Base-by-base conservation (phyloP, 2,888 invertebrate genomes). In the Gonocerus acuteangulatus region DNA sequence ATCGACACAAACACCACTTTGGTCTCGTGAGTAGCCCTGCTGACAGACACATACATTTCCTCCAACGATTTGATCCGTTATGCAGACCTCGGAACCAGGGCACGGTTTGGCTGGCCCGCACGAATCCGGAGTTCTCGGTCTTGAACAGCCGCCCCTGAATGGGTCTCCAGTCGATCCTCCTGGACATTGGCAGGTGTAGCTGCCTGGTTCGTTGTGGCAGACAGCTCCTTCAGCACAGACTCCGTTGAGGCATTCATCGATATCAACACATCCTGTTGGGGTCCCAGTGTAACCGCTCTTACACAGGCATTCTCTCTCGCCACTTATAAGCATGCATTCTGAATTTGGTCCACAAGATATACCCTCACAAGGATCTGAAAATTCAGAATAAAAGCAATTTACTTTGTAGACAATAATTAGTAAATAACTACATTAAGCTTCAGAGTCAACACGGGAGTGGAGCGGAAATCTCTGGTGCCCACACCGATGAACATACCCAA, bases 31-130 rank as follows among this genome's bases (percentile, higher is more conserved):
- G 72, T 88, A 93, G 32, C 93, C 93, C 75, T 89, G 85, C 42
- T 87, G 85, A 71, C 94, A 94, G 68, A 93, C 87, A 72, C 94
- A 94, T 18, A 93, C 92, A 72, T 86, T 87, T 72, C 83, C 84
- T 42, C 85, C 85, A 4, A 80, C 77, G 66, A 79, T 81, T 56
- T 86, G 83, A 68, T 90, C 88, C 67, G 81, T 78, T 54, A 93
- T 84, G 72, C 94, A 94, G 72, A 89, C 87, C 74, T 94, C 94
- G 19, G 89, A 89, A 23, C 81, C 74, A 0, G 89, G 87, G 71
- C 93, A 93, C 1, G 92, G 91, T 69, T 84, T 84, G 1, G 78
- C 76, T 39, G 81, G 80, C 71, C 92, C 92, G 69, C 83, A 82
- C 65, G 81, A 83, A 2, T 84, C 81, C 62, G 77, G 70, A 7